Evolutionary conservation across 2,888 invertebrate species (phyloP).

Genomic region (Acrocyrtus sp.): DNA sequence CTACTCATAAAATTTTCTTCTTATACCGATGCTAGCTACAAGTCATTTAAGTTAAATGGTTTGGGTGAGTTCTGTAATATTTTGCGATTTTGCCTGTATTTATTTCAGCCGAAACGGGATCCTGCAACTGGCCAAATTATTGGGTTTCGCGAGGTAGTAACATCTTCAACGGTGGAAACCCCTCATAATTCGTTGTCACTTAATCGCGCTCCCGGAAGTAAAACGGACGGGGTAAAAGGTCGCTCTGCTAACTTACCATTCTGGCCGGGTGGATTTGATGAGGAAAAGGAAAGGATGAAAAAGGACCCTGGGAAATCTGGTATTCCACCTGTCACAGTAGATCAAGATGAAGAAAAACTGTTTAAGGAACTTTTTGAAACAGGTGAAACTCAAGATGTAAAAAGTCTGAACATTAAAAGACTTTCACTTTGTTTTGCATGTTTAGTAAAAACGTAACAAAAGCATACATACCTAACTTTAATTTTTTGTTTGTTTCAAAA

Average conservation of each 20-base stretch:
- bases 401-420: too few relatives aligned
- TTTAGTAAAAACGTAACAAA: not conserved
- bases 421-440: conserved; percentile 5
- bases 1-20: too few relatives aligned
- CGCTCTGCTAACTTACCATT: conserved; percentile 85
- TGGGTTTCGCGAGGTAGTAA: conserved; percentile 74
- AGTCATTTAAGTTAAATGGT: too few relatives aligned
- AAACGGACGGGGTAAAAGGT: conserved; percentile 78
- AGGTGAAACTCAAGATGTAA: conserved; percentile 64
- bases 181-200: conserved; percentile 83
- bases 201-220: conserved; percentile 79
- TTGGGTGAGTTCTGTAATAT: too few relatives aligned
- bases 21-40: too few relatives aligned
- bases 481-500: too few relatives aligned
- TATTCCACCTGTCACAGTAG: conserved; percentile 9
- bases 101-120: conserved; percentile 75
- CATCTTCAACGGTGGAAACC: conserved; percentile 73
- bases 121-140: conserved; percentile 79
- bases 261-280: conserved; percentile 83
- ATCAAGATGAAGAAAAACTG: conserved; percentile 51
- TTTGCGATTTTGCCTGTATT: too few relatives aligned
- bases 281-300: conserved; percentile 64
- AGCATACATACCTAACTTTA: not conserved
- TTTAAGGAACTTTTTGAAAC: conserved; percentile 64
- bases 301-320: conserved; percentile 19